A percentile compares a stretch with the other conserved stretches of the same genome.
phyloP scores from a whole-genome alignment of 2,888 invertebrate genomes.

The Limnephilus lunatus region DNA sequence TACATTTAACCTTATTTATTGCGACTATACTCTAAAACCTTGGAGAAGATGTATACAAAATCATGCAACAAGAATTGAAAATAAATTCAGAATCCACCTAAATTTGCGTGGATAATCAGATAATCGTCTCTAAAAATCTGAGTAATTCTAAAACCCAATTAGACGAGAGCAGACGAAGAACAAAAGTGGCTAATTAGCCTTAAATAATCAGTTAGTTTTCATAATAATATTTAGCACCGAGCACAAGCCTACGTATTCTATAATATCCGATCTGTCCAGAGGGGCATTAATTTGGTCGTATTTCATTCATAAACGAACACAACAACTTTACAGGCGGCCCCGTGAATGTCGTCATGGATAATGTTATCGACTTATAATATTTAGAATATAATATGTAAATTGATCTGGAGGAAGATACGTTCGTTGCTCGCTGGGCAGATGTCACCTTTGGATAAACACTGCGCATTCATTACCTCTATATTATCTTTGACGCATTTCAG shows the following conservation, averaged over 20 bases:
- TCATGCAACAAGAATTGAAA: neutral
- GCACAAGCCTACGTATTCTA: neutral
- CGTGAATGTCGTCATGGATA: neutral
- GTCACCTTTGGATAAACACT: conserved; percentile 18
- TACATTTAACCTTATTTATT: too few species aligned
- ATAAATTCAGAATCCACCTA: neutral
- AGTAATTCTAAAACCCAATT: neutral
- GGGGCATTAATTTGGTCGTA: neutral
- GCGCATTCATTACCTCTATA: neutral
- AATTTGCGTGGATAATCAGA: neutral
- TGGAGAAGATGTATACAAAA: too few species aligned
- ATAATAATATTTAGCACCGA: neutral
- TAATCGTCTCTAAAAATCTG: neutral
- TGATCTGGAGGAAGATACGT: neutral
- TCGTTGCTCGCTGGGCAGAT: neutral
- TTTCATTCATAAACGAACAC: conserved; percentile 9
- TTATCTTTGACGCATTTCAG: neutral
- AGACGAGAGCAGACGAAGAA: neutral
- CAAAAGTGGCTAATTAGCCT: neutral
- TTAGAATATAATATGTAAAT: neutral
- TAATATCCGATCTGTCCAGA: neutral
- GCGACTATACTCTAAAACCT: too few species aligned
- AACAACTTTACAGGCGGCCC: neutral
- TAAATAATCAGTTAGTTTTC: neutral
- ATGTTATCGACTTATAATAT: neutral